Evolutionary conservation across 2,113 vertebrate species (phyloP), one percentile per base, ranked within the genome.

Genomic region (Dendrocopos noguchii): DNA sequence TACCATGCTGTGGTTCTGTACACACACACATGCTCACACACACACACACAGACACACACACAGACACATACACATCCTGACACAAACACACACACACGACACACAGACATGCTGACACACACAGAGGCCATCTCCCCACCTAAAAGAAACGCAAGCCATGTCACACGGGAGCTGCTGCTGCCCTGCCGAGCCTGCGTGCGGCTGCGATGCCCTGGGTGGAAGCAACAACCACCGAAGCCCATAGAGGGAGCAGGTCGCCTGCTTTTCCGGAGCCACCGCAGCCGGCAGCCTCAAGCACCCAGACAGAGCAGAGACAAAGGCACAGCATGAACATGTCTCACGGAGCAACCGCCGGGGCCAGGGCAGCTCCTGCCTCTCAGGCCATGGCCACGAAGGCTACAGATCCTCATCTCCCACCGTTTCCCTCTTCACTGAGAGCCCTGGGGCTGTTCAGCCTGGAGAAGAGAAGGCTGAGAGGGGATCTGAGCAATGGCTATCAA

Each of bases 201-300:
- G 50, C 46, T 28, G 50, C 31, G 24, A 28, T 42, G 3, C 28
- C 8, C 36, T 25, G 12, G 28, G 7, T 5, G 33, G 8, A 3
- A 72, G 87, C 89, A 90, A 63, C 73, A 42, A 75, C 44, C 55
- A 50, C 27, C 28, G 60, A 70, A 90, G 63, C 96, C 96, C 73
- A 73, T 36, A 96, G 92, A 94, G 95, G 95, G 94, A 94, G 91
- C 61, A 96, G 80, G 88, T 55, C 1, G 1, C 84, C 87, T 71
- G 68, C 93, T 92, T 90, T 93, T 87, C 57, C 61, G 22, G 27
- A 53, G 59, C 3, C 53, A 47, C 63, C 19, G 10, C 15, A 10
- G 46, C 36, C 60, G 50, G 50, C 70, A 75, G 1, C n/a, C 36
- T 28, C 29, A 15, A 39, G 80, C 8, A 44, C 3, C 14, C 31